Conservation (phyloP, 2,113 vertebrate genomes). For the Eidolon helvum region DNA sequence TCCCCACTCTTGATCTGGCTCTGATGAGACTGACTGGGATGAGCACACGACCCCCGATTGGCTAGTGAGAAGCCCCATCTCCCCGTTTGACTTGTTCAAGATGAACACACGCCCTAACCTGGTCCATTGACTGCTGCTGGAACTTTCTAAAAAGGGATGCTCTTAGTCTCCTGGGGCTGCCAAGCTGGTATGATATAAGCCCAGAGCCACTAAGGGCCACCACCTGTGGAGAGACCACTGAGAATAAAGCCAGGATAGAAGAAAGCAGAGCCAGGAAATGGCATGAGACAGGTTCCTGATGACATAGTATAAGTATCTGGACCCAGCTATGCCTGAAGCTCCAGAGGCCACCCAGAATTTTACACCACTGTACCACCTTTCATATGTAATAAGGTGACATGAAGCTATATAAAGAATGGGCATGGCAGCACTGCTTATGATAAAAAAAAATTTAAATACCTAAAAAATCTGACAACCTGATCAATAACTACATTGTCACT, state of each 20-base stretch:
- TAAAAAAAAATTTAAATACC: neutral
- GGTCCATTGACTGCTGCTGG: neutral
- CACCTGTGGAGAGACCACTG: neutral
- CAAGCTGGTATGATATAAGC: neutral
- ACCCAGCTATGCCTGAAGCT: neutral
- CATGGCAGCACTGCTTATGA: neutral
- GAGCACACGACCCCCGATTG: neutral
- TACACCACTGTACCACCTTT: neutral
- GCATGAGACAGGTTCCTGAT: neutral
- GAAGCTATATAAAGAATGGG: neutral
- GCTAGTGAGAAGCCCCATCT: neutral
- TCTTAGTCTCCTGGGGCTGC: neutral
- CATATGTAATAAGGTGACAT: neutral
- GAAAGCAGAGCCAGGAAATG: neutral
- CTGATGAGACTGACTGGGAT: neutral
- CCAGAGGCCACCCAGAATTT: neutral
- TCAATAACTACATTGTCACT: neutral
- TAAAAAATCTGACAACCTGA: neutral
- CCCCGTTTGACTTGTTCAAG: neutral
- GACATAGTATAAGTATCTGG: neutral
- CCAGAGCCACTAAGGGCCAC: neutral
- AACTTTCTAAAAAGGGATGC: neutral
- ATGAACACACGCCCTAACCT: neutral
- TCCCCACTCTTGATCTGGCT: neutral
- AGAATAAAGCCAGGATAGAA: neutral